Base-by-base conservation (phyloP, 2,113 vertebrate genomes). In the Mohoua ochrocephala region DNA sequence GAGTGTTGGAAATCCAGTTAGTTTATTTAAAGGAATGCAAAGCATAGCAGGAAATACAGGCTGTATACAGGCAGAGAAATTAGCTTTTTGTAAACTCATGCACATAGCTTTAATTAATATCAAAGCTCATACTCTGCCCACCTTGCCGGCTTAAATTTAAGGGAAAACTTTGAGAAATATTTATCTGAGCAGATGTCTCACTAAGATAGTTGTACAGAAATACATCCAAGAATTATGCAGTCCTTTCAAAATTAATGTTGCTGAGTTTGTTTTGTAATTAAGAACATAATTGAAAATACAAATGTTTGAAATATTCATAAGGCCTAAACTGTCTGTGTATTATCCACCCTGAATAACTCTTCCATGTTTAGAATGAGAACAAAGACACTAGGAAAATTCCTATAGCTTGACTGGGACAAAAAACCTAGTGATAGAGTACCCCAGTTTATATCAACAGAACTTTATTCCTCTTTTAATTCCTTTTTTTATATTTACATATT, bases 221-320 rank as follows among this genome's bases (percentile, higher is more conserved):
- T 63, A 44, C 21, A 86, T 63, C 33, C 61, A 93, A 84, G 65
- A 86, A 69, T 74, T 87, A 95, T 63, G 26, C 39, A 88, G 76
- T 64, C 71, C 64, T 92, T 97, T 91, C 70, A 88, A 93, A 96
- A 74, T 64, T 77, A 86, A 95, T 87, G 65, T 80, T 90, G 52
- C 53, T 89, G 94, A 67, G 67, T 88, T 94, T 93, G 61, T 64
- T 87, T 63, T 33, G 11, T 60, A 95, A 95, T 96, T 94, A 94
- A 86, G 82, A 95, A 49, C 28, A 68, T 71, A 86, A 94, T 60
- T 92, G 85, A 91, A 96, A 93, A 91, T 77, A 84, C 24, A 70
- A 54, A 77, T 83, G 68, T 68, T 96, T 94, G 67, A 85, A 91
- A 94, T 92, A 93, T 94, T 96, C 93, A 95, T 65, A 91, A 94